These are phyloP conservation scores for Plectrocnemia conspersa DNA, from an alignment of 1,140 invertebrate species.

Conservation along the genomic window DNA sequence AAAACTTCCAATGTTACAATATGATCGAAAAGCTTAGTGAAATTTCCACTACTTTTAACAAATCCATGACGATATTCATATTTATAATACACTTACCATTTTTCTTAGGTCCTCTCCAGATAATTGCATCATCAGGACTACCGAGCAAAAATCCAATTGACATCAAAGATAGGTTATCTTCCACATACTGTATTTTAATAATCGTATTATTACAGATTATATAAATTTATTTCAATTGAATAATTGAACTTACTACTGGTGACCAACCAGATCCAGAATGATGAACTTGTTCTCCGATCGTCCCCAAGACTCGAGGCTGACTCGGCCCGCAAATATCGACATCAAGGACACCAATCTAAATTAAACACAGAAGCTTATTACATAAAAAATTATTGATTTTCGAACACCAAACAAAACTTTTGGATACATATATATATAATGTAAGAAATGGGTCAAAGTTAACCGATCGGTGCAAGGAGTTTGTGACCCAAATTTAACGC, in stretches of 20 bases:
- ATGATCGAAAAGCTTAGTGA: too few relatives aligned
- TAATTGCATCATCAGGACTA: conserved; percentile 80
- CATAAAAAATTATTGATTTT: conserved; percentile 5
- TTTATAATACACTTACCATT: conserved; percentile 60
- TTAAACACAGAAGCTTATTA: too few relatives aligned
- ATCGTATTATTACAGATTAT: too few relatives aligned
- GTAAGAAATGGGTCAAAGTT: conserved; percentile 1
- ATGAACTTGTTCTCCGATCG: conserved; percentile 76
- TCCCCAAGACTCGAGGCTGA: conserved; percentile 68
- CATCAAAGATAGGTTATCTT: conserved; percentile 87
- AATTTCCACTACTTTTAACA: too few relatives aligned
- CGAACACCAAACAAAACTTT: too few relatives aligned
- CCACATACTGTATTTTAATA: conserved; percentile 72
- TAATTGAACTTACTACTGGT: conserved; percentile 69
- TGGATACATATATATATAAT: too few relatives aligned
- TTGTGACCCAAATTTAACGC: conserved; percentile 31
- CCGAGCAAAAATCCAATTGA: conserved; percentile 87
- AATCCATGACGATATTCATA: too few relatives aligned
- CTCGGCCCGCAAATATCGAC: conserved; percentile 92
- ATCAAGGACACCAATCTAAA: conserved; percentile 80
- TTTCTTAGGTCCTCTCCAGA: conserved; percentile 95
- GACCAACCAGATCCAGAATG: conserved; percentile 96
- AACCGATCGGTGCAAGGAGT: not conserved
- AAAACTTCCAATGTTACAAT: too few relatives aligned
- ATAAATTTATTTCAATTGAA: too few relatives aligned